These are phyloP conservation scores for Lepus townsendii DNA, from an alignment of 2,797 vertebrate genomes.

Conservation along the genomic window DNA sequence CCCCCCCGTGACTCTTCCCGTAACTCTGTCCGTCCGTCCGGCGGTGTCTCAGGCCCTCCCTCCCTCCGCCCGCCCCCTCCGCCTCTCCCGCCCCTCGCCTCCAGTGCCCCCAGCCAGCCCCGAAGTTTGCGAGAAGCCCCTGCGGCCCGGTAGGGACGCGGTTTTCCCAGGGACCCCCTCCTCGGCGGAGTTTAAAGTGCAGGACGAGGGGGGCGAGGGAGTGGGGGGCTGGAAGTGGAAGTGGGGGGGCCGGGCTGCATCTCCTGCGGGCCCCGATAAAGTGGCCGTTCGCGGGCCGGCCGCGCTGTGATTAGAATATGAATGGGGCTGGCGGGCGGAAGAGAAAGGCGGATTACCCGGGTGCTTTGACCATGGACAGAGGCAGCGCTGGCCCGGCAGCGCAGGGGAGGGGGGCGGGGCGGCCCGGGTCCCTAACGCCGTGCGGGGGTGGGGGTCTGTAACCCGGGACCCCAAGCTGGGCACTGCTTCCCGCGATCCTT, in stretches of 20 bases:
- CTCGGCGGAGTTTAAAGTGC: constrained; percentile 64
- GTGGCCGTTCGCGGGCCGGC: constrained; percentile 97
- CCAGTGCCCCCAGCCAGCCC: not conserved
- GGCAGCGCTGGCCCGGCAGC: constrained; percentile 91
- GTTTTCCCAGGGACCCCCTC: constrained; percentile 83
- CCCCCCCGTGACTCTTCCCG: constrained; percentile 66
- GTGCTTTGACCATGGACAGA: constrained; percentile 96
- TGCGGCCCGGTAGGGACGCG: constrained; percentile 56
- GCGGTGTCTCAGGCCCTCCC: constrained; percentile 55
- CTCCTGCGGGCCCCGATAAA: constrained; percentile 95
- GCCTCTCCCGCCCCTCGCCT: not conserved
- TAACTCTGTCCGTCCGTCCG: constrained; percentile 75
- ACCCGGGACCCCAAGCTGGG: not conserved
- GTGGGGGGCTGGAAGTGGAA: constrained; percentile 71
- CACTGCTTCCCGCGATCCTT: not conserved
- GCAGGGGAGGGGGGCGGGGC: constrained; percentile 64
- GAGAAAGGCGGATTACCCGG: constrained; percentile 97
- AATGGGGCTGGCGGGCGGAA: constrained; percentile 98
- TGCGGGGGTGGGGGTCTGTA: constrained; percentile 48
- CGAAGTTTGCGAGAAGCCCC: constrained; percentile 73
- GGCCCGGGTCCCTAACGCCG: not conserved
- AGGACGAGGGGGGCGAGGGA: constrained; percentile 36
- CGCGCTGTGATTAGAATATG: constrained; percentile 99
- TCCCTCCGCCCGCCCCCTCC: not conserved
- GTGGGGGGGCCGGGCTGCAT: constrained; percentile 87